Evolutionary conservation across 2,888 invertebrate species (phyloP).

Genomic region (Drosophila kambysellisi): DNA sequence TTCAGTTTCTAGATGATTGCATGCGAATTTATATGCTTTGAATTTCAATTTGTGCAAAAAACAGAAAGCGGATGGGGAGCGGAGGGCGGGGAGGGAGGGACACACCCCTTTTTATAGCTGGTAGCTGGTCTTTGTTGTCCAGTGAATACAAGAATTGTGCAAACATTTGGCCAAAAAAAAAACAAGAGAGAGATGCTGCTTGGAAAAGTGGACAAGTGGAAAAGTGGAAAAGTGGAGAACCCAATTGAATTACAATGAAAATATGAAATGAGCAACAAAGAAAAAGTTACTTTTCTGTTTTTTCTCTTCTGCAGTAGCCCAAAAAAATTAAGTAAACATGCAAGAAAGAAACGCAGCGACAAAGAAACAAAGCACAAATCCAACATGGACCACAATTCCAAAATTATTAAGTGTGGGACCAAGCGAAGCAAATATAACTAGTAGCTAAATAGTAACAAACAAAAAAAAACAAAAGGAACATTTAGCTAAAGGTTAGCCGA

Average conservation of each 20-base stretch:
- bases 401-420: conserved; percentile 63
- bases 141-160: conserved; percentile 58
- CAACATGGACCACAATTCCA: conserved; percentile 43
- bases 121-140: conserved; percentile 33
- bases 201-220: conserved; percentile 25
- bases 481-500: background rate
- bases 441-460: conserved; percentile 8
- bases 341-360: conserved; percentile 48
- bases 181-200: conserved; percentile 32
- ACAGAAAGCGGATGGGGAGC: background rate
- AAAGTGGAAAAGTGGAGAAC: conserved; percentile 30
- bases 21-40: conserved; percentile 70
- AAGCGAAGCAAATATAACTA: conserved; percentile 51
- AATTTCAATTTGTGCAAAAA: conserved; percentile 64
- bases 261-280: conserved; percentile 68
- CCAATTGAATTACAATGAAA: conserved; percentile 81
- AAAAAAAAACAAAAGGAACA: background rate
- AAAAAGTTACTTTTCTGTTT: conserved; percentile 28
- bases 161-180: conserved; percentile 64
- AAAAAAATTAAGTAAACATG: conserved; percentile 73
- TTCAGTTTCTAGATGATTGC: conserved; percentile 75
- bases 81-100: background rate
- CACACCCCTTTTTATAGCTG: conserved; percentile 48
- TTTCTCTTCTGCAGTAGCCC: conserved; percentile 28
- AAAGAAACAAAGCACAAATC: conserved; percentile 63